phyloP scores from a whole-genome alignment of 2,113 vertebrate species.

The Burhinus bistriatus region DNA sequence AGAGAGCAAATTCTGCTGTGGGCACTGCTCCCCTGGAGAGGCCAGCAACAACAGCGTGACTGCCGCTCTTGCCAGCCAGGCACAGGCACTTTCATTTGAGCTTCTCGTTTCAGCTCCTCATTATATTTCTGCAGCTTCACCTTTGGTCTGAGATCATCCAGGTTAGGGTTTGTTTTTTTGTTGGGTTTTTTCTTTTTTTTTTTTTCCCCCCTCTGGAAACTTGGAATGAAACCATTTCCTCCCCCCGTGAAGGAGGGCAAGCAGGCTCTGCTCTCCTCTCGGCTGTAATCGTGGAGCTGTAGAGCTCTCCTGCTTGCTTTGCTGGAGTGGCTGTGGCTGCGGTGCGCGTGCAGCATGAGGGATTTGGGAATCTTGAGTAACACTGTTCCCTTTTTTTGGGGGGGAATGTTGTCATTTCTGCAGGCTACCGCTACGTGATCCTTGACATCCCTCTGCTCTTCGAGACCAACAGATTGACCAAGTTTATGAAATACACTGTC shows the following conservation, averaged over 20 bases:
- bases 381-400: background rate
- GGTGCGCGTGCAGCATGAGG: accelerated
- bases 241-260: background rate
- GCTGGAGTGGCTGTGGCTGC: background rate
- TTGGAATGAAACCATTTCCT: background rate
- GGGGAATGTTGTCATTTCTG: background rate
- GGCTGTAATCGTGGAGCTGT: background rate
- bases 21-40: constrained; percentile 15
- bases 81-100: background rate
- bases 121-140: constrained; percentile 54
- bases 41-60: accelerated
- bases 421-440: constrained; percentile 92
- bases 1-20: background rate
- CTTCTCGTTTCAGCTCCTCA: constrained; percentile 17
- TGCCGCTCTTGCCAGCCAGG: background rate
- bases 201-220: background rate
- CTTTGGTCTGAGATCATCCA: constrained; percentile 39
- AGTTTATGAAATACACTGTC: constrained; percentile 89
- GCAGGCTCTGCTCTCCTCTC: background rate
- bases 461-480: constrained; percentile 83
- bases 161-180: background rate
- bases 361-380: background rate
- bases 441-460: constrained; percentile 96
- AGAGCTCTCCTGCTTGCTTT: background rate
- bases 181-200: background rate